Percentiles rank a stretch among this genome's conserved stretches.
phyloP scores from a whole-genome alignment of 2,888 invertebrate species.

The Norana najaformis region DNA sequence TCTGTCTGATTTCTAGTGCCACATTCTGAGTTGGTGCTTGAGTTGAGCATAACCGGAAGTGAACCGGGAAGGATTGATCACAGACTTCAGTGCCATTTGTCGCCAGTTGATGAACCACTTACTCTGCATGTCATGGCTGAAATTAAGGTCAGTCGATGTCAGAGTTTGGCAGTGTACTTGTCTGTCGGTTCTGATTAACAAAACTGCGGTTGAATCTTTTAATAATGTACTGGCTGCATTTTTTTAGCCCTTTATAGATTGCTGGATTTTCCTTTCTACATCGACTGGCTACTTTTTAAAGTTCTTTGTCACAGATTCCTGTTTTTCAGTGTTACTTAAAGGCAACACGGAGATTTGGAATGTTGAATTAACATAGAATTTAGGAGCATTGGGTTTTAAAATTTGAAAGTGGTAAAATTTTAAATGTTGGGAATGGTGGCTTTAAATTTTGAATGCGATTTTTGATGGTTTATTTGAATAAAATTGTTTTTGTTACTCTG shows the following conservation, averaged over 20 bases:
- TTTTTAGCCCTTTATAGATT: too few species aligned
- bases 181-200: background rate
- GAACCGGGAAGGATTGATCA: conserved; percentile 56
- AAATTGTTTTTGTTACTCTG: background rate
- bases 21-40: conserved; percentile 57
- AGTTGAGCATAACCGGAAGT: conserved; percentile 56
- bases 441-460: background rate
- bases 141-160: conserved; percentile 53
- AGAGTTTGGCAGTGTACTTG: background rate
- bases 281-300: too few species aligned
- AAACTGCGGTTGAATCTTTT: background rate
- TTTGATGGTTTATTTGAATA: background rate
- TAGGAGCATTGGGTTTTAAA: background rate
- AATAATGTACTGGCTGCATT: background rate
- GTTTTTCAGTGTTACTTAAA: background rate
- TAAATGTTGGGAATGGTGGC: background rate
- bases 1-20: conserved; percentile 51
- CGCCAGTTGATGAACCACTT: conserved; percentile 58
- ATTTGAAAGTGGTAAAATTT: background rate
- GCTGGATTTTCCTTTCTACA: too few species aligned
- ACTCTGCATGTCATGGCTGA: conserved; percentile 57
- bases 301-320: too few species aligned
- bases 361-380: background rate
- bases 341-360: background rate
- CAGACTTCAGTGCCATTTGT: conserved; percentile 56